Percentiles rank a stretch among this genome's conserved stretches.
These are phyloP conservation scores for Hemibagrus wyckioides DNA, from an alignment of 2,113 vertebrate species.

Conservation along the genomic window DNA sequence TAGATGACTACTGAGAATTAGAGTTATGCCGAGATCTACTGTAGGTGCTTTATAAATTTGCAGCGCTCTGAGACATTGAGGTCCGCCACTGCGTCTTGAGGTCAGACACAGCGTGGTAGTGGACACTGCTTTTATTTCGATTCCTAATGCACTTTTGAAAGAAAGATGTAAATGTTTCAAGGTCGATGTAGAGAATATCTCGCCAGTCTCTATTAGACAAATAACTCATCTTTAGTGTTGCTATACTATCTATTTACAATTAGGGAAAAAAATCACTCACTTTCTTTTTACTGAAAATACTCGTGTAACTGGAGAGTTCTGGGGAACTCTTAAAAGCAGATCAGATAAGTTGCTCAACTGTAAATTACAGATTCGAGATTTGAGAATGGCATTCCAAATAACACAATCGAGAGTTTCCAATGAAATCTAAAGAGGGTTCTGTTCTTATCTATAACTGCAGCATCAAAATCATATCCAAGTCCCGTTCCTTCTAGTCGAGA, in stretches of 20 bases:
- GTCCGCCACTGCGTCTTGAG: slow-evolving; percentile 34
- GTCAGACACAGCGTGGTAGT: slow-evolving; percentile 52
- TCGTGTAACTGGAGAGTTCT: neutral
- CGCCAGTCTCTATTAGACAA: slow-evolving; percentile 25
- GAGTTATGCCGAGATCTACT: slow-evolving; percentile 29
- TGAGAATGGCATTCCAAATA: neutral
- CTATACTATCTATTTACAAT: slow-evolving; percentile 22
- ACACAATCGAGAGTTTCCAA: neutral
- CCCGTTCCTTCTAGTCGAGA: slow-evolving; percentile 3
- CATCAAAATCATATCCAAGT: neutral
- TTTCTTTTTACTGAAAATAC: slow-evolving; percentile 44
- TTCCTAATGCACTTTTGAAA: slow-evolving; percentile 72
- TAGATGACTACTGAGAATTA: slow-evolving; percentile 36
- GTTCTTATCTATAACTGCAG: neutral
- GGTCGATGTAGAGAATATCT: slow-evolving; percentile 43
- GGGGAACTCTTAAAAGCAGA: neutral
- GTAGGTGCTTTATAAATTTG: slow-evolving; percentile 36
- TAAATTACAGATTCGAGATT: neutral
- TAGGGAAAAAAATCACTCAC: neutral
- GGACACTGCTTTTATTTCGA: slow-evolving; percentile 60
- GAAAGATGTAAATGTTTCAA: slow-evolving; percentile 55
- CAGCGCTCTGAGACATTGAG: slow-evolving; percentile 38
- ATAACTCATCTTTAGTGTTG: slow-evolving; percentile 32
- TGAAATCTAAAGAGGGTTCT: neutral
- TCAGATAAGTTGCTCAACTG: neutral